phyloP scores from a whole-genome alignment of 2,888 invertebrate genomes.

The Brachycybe producta region DNA sequence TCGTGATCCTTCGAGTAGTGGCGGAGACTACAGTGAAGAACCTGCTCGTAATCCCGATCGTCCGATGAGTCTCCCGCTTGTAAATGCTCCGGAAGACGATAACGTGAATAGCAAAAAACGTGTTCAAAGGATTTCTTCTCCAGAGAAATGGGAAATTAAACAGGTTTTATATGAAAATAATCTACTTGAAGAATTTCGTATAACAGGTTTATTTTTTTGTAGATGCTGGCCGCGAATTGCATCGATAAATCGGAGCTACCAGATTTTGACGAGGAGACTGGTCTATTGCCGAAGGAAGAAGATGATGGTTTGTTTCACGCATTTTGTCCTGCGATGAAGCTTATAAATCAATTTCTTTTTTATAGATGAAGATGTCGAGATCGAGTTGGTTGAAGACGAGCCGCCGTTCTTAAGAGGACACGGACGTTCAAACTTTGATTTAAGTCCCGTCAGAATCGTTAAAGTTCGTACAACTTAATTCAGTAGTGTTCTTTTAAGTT shows the following conservation, averaged over 20 bases:
- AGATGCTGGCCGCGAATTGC: slow-evolving; percentile 84
- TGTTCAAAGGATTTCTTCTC: slow-evolving; percentile 84
- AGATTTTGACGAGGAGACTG: slow-evolving; percentile 95
- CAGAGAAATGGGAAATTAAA: slow-evolving; percentile 92
- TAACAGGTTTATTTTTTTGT: slow-evolving; percentile 23
- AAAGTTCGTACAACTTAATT: slow-evolving; percentile 40
- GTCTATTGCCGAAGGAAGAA: slow-evolving; percentile 60
- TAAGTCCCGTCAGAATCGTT: slow-evolving; percentile 85
- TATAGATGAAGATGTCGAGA: slow-evolving; percentile 86
- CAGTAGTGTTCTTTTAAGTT: neutral
- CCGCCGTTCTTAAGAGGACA: slow-evolving; percentile 78
- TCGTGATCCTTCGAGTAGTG: neutral
- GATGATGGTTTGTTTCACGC: slow-evolving; percentile 29
- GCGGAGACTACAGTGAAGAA: slow-evolving; percentile 44
- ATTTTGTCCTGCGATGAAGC: neutral
- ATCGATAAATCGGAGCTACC: slow-evolving; percentile 87
- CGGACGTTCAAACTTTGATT: slow-evolving; percentile 75
- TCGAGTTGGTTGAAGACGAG: slow-evolving; percentile 97
- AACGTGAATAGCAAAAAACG: slow-evolving; percentile 61
- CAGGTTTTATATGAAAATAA: slow-evolving; percentile 43
- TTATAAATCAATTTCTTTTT: neutral
- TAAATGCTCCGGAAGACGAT: slow-evolving; percentile 52
- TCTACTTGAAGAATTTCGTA: neutral
- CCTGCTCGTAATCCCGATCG: slow-evolving; percentile 79
- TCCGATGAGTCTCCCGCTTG: slow-evolving; percentile 45